Evolutionary conservation across 2,888 invertebrate species (phyloP).

Genomic region (Troides helena): DNA sequence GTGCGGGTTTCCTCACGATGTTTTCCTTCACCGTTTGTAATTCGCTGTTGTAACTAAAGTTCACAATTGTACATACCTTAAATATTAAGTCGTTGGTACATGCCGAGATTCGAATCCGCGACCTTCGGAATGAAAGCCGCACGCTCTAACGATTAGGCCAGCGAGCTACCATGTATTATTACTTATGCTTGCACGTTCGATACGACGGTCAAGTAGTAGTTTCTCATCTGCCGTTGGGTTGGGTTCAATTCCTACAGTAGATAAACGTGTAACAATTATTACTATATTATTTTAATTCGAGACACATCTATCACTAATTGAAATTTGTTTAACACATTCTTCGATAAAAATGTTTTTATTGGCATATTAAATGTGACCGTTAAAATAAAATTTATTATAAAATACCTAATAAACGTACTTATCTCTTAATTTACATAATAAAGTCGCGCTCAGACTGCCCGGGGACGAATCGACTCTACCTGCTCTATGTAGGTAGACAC

Average conservation of each 20-base stretch:
- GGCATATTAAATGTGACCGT: slow-evolving; percentile 52
- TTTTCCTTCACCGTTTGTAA: too few species aligned
- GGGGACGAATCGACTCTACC: slow-evolving; percentile 50
- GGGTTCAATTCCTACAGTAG: background rate
- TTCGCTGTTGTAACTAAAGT: too few species aligned
- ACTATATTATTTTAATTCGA: background rate
- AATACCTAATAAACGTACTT: slow-evolving; percentile 49
- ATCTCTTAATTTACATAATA: slow-evolving; percentile 73
- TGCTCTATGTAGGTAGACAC: slow-evolving; percentile 45
- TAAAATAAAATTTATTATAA: slow-evolving; percentile 55
- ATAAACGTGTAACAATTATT: too few species aligned
- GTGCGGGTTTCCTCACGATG: too few species aligned
- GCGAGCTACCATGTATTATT: background rate
- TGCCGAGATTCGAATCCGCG: too few species aligned
- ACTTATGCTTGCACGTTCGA: background rate
- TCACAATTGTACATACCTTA: too few species aligned
- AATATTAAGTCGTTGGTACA: too few species aligned
- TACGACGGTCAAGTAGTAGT: background rate
- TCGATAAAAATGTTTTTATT: slow-evolving; percentile 47
- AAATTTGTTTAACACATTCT: slow-evolving; percentile 31
- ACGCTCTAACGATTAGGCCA: too few species aligned
- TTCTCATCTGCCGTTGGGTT: background rate
- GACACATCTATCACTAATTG: slow-evolving; percentile 9
- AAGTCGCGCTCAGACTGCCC: slow-evolving; percentile 63
- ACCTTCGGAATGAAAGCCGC: too few species aligned